Evolutionary conservation across 2,888 invertebrate species (phyloP), one percentile per base, ranked within the genome.

Genomic region (Callosobruchus maculatus): DNA sequence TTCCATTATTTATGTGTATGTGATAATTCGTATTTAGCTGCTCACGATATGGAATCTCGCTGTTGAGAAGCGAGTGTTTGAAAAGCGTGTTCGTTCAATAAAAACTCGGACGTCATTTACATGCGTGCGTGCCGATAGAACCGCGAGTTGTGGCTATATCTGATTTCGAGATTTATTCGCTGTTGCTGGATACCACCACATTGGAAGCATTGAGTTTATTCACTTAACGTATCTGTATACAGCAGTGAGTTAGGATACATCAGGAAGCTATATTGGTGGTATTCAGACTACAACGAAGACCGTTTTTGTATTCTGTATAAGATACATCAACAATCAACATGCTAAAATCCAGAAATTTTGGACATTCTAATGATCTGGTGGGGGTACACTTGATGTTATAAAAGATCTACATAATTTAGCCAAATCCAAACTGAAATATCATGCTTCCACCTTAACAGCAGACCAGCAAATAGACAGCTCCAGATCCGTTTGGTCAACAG

Each of bases 1-100:
- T 85, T 85, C 83, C 80, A 79, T 81, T 83, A 83, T 83, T 83
- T 83, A 82, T 82, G 81, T 79, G 81, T 80, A 82, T 81, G 82
- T 80, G 80, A 82, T 83, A 82, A 82, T 82, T 82, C 82, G 80
- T 81, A 82, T 82, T 82, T 81, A 80, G 75, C 75, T 73, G 71
- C 75, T 77, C 78, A 77, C 78, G 77, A 78, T 77, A 79, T 79
- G 79, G 79, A 79, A 79, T 80, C 77, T 77, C 74, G 77, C 77
- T 76, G 26, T 26, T 26, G 49, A 49, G 49, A 13, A 13, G 49
- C 49, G 78, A 81, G 78, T 81, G 79, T 79, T 79, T 78, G 78
- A 79, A 77, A 78, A 49, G 49, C 49, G 49, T 49, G 49, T 49
- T 49, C 49, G 7, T 18, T 49, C 49, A 49, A 49, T 49, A 49